These are phyloP conservation scores for Ericerus pela DNA, from an alignment of 1,140 invertebrate genomes.

Conservation along the genomic window DNA sequence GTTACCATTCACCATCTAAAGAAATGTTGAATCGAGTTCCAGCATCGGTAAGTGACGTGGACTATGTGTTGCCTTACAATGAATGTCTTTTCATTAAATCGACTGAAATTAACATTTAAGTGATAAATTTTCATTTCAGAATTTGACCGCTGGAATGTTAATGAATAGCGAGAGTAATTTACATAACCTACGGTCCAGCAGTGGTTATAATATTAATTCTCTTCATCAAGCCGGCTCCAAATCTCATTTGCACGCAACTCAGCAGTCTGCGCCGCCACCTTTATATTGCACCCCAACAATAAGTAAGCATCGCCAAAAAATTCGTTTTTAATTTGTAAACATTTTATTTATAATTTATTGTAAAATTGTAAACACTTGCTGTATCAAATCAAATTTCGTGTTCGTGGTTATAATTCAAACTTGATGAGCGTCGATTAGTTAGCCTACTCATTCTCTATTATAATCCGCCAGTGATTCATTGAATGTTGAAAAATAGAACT, in stretches of 20 bases:
- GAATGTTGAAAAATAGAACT: too few relatives aligned
- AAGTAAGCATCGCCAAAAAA: too few relatives aligned
- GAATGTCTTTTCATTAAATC: neutral
- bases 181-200: neutral
- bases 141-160: neutral
- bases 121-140: neutral
- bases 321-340: too few relatives aligned
- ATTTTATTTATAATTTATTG: neutral
- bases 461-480: too few relatives aligned
- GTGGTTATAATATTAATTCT: neutral
- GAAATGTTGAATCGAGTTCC: neutral
- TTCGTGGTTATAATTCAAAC: too few relatives aligned
- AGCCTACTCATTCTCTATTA: too few relatives aligned
- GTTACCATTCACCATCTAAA: conserved; percentile 6
- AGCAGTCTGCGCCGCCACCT: neutral
- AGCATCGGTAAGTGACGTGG: neutral
- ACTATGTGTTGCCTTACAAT: neutral
- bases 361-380: too few relatives aligned
- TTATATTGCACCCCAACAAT: neutral
- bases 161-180: neutral
- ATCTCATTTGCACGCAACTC: too few relatives aligned
- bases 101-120: too few relatives aligned
- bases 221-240: neutral
- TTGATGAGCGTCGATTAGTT: too few relatives aligned
- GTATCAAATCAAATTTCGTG: too few relatives aligned